Evolutionary conservation across 2,797 vertebrate species (phyloP).

Genomic region (Capromys pilorides): DNA sequence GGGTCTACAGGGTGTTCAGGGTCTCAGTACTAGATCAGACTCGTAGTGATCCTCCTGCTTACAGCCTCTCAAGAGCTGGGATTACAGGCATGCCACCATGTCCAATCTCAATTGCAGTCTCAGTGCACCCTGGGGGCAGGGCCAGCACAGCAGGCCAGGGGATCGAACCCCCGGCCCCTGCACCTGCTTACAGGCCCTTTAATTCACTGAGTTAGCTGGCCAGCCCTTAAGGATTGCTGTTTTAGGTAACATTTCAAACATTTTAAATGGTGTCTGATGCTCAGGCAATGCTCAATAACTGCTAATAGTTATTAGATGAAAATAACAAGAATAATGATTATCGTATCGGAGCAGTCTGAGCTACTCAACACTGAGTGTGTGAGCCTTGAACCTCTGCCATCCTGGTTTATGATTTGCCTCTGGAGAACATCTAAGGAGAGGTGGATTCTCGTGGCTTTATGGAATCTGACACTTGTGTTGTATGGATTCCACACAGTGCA

Average conservation of each 20-base stretch:
- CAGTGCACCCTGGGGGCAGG: too few species aligned
- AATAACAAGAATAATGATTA: not conserved
- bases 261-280: not conserved
- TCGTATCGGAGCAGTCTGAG: not conserved
- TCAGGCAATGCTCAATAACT: not conserved
- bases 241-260: not conserved
- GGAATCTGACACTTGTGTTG: not conserved
- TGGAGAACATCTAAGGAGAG: not conserved
- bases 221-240: not conserved
- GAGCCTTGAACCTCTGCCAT: not conserved
- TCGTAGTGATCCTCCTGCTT: too few species aligned
- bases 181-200: too few species aligned
- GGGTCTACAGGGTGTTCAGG: too few species aligned
- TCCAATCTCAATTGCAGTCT: too few species aligned
- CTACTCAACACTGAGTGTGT: not conserved
- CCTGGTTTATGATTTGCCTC: not conserved
- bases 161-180: too few species aligned
- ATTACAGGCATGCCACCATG: too few species aligned
- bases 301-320: not conserved
- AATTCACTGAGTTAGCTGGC: too few species aligned
- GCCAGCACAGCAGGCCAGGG: too few species aligned
- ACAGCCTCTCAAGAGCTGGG: too few species aligned
- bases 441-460: not conserved
- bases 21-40: too few species aligned
- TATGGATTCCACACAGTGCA: not conserved